phyloP scores from a whole-genome alignment of 2,797 vertebrate species.

The Carapus acus region DNA sequence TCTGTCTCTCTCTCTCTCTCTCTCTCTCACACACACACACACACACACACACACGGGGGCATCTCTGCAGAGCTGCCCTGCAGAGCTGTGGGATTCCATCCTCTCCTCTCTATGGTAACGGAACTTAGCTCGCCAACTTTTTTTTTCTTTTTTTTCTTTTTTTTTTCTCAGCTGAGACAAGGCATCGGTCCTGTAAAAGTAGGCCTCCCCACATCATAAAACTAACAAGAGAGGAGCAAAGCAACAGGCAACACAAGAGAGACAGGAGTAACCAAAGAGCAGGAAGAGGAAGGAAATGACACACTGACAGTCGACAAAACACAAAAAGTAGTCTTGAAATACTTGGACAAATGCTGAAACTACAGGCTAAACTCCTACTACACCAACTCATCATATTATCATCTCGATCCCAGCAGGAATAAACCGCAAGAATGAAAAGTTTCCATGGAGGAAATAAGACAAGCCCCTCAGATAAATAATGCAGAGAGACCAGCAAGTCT shows the following conservation, averaged over 20 bases:
- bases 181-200: conserved; percentile 9
- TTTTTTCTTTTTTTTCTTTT: conserved; percentile 9
- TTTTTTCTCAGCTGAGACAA: conserved; percentile 16
- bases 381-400: conserved; percentile 18
- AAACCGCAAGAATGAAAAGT: not conserved
- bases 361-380: too few species aligned
- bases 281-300: conserved; percentile 6
- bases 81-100: conserved; percentile 30
- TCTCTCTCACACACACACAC: not conserved
- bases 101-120: conserved; percentile 44
- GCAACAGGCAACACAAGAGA: conserved; percentile 4
- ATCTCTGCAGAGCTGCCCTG: conserved; percentile 2
- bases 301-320: too few species aligned
- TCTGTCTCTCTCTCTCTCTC: too few species aligned
- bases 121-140: conserved; percentile 10
- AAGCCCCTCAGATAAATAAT: not conserved
- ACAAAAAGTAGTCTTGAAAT: conserved; percentile 1
- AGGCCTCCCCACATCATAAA: conserved; percentile 22
- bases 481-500: too few species aligned
- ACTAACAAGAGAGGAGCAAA: conserved; percentile 12
- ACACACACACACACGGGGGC: too few species aligned
- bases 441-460: conserved; percentile 9
- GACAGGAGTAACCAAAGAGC: not conserved
- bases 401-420: not conserved
- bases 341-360: conserved; percentile 10